Evolutionary conservation across 2,797 vertebrate genomes (phyloP), one percentile per base, ranked within the genome.

Genomic region (Coranthus polyacanthus): DNA sequence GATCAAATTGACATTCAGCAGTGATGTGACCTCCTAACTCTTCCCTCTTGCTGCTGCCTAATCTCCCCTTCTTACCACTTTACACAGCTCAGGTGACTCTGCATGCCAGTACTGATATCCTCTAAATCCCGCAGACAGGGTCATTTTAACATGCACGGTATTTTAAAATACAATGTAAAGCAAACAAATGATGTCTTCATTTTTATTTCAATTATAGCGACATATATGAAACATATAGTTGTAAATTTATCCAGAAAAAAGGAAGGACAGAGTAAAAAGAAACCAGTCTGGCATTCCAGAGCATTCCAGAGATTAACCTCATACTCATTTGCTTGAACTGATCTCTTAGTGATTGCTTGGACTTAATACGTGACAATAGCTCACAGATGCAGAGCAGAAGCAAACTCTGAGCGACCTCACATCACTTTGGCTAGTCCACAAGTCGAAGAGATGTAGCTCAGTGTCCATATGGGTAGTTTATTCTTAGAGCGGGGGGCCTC

Each of bases 1-100:
- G 61, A 88, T 84, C 69, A 77, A 73, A 66, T 69, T 78, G 70
- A 87, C 78, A 68, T 63, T 71, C n/a, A 53, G 54, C 61, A 64
- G 72, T 36, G 59, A 62, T 54, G 36, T 77, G 83, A 82, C 75
- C 81, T 72, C 50, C 45, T 53, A 39, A 79, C 53, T 63, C 57
- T 83, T 5, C 44, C 36, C 59, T 59, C 55, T 66, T 32, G 24
- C 60, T 32, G 70, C 24, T 42, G 53, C 32, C 53, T 78, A 81
- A 82, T 81, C 80, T 61, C 55, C 62, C 37, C 12, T 62, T 22
- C 64, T 50, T 24, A 15, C 55, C 58, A 51, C 17, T 44, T 59
- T 12, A 39, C 39, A 32, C 44, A 53, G 55, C 65, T 81, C 79
- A 77, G 66, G 64, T 74, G 69, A 61, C 15, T 45, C 63, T 52